Evolutionary conservation across 2,797 vertebrate genomes (phyloP).

Genomic region (Glyptemys insculpta): DNA sequence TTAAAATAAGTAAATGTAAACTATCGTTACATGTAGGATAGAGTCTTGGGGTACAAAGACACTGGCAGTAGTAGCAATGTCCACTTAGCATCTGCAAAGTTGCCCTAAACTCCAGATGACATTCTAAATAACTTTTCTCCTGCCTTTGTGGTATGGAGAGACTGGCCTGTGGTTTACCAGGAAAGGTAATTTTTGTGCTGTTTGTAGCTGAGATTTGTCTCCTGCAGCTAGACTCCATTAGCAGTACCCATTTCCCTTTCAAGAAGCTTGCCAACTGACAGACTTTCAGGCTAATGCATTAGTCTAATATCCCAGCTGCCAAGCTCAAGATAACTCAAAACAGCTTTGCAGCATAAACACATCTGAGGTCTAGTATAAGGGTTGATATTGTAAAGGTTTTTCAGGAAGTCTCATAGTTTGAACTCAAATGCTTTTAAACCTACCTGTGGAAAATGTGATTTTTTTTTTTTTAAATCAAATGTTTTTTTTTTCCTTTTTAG

Average conservation of each 20-base stretch:
- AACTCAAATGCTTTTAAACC: background rate
- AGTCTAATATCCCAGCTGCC: background rate
- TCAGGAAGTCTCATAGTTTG: background rate
- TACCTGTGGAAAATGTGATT: background rate
- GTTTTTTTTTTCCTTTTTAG: background rate
- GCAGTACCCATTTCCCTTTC: rapidly evolving
- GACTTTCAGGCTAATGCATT: rapidly evolving
- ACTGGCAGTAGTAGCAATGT: background rate
- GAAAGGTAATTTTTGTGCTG: background rate
- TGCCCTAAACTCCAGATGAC: background rate
- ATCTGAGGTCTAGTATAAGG: background rate
- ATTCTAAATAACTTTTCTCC: background rate
- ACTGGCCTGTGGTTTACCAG: rapidly evolving
- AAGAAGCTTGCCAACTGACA: background rate
- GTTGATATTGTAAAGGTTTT: background rate
- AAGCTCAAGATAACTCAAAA: background rate
- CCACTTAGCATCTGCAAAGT: background rate
- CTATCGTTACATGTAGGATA: background rate
- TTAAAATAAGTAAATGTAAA: background rate
- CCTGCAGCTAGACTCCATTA: rapidly evolving
- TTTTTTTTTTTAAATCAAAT: background rate
- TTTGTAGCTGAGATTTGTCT: background rate
- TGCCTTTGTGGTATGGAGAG: background rate
- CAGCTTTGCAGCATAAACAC: constrained; percentile 26
- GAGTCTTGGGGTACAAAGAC: rapidly evolving